A percentile compares a stretch with the other conserved stretches of the same genome.
Evolutionary conservation across 1,140 invertebrate genomes (phyloP).

Genomic region (Macrotrachela quadricornifera): DNA sequence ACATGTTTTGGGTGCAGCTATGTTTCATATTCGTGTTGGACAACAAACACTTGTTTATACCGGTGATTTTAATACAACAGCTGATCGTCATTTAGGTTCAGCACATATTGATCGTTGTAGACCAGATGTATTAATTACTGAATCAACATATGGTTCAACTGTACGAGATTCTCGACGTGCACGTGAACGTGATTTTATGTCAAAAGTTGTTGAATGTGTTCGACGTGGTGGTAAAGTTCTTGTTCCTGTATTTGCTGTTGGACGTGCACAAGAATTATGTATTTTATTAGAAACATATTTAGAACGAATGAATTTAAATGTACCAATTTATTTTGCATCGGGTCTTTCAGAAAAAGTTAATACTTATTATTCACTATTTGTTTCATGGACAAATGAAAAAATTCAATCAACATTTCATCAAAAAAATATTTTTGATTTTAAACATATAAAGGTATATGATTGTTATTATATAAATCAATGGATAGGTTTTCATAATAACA

Average conservation of each 20-base stretch:
- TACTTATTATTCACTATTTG: slow-evolving; percentile 99
- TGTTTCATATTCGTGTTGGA: slow-evolving; percentile 90
- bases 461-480: no score
- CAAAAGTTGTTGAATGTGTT: slow-evolving; percentile 58
- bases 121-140: slow-evolving; percentile 84
- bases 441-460: slow-evolving; percentile 55
- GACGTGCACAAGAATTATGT: slow-evolving; percentile 90
- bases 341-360: slow-evolving; percentile 94
- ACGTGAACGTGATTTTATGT: slow-evolving; percentile 80
- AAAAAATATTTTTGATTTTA: slow-evolving; percentile 99
- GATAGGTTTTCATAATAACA: no score
- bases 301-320: slow-evolving; percentile 42
- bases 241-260: slow-evolving; percentile 95
- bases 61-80: slow-evolving; percentile 96
- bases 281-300: slow-evolving; percentile 61
- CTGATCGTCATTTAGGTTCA: slow-evolving; percentile 88
- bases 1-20: slow-evolving; percentile 92
- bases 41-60: slow-evolving; percentile 95
- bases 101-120: slow-evolving; percentile 96
- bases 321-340: slow-evolving; percentile 91
- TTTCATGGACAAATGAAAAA: slow-evolving; percentile 99
- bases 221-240: slow-evolving; percentile 46
- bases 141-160: slow-evolving; percentile 96
- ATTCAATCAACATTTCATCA: slow-evolving; percentile 97
- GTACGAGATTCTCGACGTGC: slow-evolving; percentile 94